Evolutionary conservation across 37 sponge, comb jelly and placozoan genomes (phyloP).

Genomic region (Ephydatia muelleri): DNA sequence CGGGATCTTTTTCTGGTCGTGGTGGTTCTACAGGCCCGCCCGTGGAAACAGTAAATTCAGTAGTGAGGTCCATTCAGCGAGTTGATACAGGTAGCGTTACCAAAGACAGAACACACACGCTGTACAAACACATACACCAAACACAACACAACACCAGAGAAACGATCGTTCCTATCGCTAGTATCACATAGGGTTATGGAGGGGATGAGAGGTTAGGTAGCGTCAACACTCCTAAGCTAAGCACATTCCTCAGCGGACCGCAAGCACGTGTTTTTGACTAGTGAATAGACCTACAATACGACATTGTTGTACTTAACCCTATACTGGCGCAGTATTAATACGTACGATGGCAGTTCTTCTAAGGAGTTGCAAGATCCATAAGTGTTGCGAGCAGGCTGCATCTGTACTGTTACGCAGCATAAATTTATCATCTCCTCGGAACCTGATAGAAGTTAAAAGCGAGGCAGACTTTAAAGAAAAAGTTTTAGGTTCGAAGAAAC

Average conservation of each 20-base stretch:
- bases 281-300: too few relatives aligned
- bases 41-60: not conserved
- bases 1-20: slow-evolving; percentile 63
- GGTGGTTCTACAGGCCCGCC: slow-evolving; percentile 33
- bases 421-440: not conserved
- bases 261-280: too few relatives aligned
- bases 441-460: slow-evolving; percentile 17
- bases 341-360: not conserved
- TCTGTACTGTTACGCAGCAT: not conserved
- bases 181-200: too few relatives aligned
- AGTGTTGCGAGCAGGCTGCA: not conserved
- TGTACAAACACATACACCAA: not conserved
- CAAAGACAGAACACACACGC: not conserved
- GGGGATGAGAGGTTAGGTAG: too few relatives aligned
- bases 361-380: not conserved
- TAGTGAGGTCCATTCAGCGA: not conserved
- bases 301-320: too few relatives aligned
- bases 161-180: not conserved
- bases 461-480: slow-evolving; percentile 34
- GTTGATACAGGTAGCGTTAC: not conserved
- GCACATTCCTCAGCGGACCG: too few relatives aligned
- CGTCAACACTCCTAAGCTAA: too few relatives aligned
- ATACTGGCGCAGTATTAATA: too few relatives aligned
- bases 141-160: slow-evolving; percentile 11
- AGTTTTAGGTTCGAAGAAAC: slow-evolving; percentile 36